Conservation (phyloP, 2,113 vertebrate genomes). For the Megalops atlanticus region DNA sequence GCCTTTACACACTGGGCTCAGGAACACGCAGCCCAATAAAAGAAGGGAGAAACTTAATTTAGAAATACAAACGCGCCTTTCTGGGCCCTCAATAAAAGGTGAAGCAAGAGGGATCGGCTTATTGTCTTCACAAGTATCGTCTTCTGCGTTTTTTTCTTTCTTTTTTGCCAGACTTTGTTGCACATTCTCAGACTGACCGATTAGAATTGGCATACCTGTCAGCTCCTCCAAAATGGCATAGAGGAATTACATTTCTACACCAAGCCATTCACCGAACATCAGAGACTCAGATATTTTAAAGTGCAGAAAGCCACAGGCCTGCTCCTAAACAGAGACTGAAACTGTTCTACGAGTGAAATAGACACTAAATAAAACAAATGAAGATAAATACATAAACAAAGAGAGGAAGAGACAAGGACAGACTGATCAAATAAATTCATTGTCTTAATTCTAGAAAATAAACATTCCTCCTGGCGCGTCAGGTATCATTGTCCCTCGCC, state of each 20-base stretch:
- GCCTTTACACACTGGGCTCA: slow-evolving; percentile 54
- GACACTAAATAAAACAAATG: neutral
- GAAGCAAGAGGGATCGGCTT: slow-evolving; percentile 49
- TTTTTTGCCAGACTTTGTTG: slow-evolving; percentile 31
- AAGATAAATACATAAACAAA: neutral
- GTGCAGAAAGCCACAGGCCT: neutral
- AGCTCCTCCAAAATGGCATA: neutral
- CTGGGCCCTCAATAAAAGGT: slow-evolving; percentile 55
- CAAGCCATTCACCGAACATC: neutral
- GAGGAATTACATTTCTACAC: neutral
- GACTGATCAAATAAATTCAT: neutral
- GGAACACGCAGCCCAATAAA: slow-evolving; percentile 57
- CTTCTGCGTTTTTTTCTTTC: slow-evolving; percentile 35
- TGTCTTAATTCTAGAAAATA: neutral
- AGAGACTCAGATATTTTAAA: neutral
- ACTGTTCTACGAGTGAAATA: neutral
- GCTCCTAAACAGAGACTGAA: neutral
- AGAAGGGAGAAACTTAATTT: slow-evolving; percentile 62
- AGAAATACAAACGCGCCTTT: slow-evolving; percentile 60
- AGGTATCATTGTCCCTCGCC: neutral
- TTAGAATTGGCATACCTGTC: slow-evolving; percentile 9
- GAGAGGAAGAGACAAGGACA: neutral
- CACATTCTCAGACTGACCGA: slow-evolving; percentile 15
- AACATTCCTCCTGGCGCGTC: neutral
- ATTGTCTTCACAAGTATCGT: slow-evolving; percentile 58